A percentile compares a stretch with the other conserved stretches of the same genome.
Evolutionary conservation across 53 echinoderm and acorn worm genomes (phyloP).

Genomic region (Apostichopus leukothele): DNA sequence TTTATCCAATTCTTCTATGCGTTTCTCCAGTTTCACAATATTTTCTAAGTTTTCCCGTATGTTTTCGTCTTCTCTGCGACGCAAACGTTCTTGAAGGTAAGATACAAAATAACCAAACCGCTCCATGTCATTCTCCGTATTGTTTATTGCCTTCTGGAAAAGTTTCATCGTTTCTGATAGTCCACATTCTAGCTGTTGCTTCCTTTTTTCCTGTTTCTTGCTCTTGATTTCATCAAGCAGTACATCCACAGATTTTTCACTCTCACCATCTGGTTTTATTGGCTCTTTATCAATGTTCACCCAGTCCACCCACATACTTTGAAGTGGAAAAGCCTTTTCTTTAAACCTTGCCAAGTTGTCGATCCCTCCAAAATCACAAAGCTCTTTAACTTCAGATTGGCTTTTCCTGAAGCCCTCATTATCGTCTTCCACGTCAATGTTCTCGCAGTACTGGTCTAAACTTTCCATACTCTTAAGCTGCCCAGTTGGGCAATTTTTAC

Average conservation of each 20-base stretch:
- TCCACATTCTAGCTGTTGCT: conserved; percentile 2
- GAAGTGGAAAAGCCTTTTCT: neutral
- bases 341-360: conserved; percentile 10
- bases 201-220: conserved; percentile 7
- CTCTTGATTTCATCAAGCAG: neutral
- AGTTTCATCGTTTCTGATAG: neutral
- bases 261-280: conserved; percentile 14
- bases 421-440: conserved; percentile 4
- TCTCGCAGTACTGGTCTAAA: neutral
- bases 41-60: neutral
- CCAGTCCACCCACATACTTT: conserved; percentile 3
- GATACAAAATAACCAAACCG: neutral
- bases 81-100: conserved; percentile 17
- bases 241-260: conserved; percentile 1
- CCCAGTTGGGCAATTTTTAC: neutral
- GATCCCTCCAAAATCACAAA: neutral
- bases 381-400: neutral
- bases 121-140: neutral
- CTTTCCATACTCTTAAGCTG: neutral
- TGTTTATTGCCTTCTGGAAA: neutral
- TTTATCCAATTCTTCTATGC: neutral
- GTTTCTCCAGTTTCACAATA: neutral
- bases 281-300: conserved; percentile 25
- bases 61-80: neutral
- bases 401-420: neutral